These are phyloP conservation scores for Egretta garzetta DNA, from an alignment of 2,113 vertebrate genomes.

Conservation along the genomic window DNA sequence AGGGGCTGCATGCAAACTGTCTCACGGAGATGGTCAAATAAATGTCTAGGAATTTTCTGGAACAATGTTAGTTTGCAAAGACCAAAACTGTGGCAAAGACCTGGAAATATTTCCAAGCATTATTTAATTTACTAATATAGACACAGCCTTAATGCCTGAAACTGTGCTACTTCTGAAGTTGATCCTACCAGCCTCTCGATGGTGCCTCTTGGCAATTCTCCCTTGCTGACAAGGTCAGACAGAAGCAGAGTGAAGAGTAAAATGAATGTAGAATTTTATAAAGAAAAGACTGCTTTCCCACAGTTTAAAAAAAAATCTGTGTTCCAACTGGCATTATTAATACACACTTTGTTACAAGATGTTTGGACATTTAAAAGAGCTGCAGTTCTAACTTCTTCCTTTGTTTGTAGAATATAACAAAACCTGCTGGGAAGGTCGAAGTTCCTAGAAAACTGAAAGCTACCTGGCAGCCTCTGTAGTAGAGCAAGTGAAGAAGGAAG, in stretches of 20 bases:
- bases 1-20: not conserved
- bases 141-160: not conserved
- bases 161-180: conserved; percentile 16
- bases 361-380: conserved; percentile 62
- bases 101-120: not conserved
- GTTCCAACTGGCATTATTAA: conserved; percentile 63
- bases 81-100: not conserved
- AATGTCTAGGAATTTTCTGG: not conserved
- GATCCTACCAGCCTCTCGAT: not conserved
- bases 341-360: conserved; percentile 47
- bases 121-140: conserved; percentile 14
- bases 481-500: conserved; percentile 53
- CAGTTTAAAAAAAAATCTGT: not conserved
- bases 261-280: conserved; percentile 36
- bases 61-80: not conserved
- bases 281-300: conserved; percentile 31
- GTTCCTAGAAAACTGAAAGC: conserved; percentile 61
- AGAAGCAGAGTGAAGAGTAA: conserved; percentile 6
- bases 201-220: conserved; percentile 39
- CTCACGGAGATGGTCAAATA: not conserved
- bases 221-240: conserved; percentile 60
- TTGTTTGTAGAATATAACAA: conserved; percentile 56
- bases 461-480: conserved; percentile 58
- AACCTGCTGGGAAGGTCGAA: conserved; percentile 67
- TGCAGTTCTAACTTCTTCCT: conserved; percentile 57